phyloP scores from a whole-genome alignment of 2,888 invertebrate genomes.

The Calameuta idolon region DNA sequence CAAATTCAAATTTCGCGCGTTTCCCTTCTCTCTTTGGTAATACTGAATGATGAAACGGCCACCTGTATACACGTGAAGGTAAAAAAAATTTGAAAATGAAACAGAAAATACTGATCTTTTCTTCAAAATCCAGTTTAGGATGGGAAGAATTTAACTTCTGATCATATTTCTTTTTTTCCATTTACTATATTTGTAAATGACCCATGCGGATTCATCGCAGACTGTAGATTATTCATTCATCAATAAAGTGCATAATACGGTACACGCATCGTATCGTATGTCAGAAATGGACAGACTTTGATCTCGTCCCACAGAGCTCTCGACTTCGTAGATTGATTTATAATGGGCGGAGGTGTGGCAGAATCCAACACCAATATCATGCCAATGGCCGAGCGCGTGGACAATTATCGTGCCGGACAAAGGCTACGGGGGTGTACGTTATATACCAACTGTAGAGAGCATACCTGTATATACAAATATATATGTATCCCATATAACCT shows the following conservation, averaged over 20 bases:
- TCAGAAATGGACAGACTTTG: neutral
- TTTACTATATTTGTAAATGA: too few relatives aligned
- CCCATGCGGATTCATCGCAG: too few relatives aligned
- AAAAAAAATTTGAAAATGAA: too few relatives aligned
- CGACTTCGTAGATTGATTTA: constrained; percentile 49
- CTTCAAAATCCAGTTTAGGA: too few relatives aligned
- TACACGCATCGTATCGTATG: too few relatives aligned
- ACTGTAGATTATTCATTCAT: too few relatives aligned
- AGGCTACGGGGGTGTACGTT: constrained; percentile 51
- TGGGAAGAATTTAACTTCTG: too few relatives aligned
- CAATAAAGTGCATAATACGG: too few relatives aligned
- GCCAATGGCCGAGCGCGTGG: constrained; percentile 41
- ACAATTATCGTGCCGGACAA: constrained; percentile 56
- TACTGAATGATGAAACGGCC: constrained; percentile 9
- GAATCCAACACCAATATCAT: constrained; percentile 55
- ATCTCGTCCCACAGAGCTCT: neutral
- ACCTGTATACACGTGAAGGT: neutral
- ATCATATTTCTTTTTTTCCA: too few relatives aligned
- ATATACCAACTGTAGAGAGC: constrained; percentile 26
- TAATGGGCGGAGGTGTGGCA: constrained; percentile 54
- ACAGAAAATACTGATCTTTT: too few relatives aligned
- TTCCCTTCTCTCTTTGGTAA: constrained; percentile 11
- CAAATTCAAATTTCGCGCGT: constrained; percentile 46
- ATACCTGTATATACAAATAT: constrained; percentile 18
- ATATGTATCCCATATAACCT: constrained; percentile 24